Evolutionary conservation across 2,797 vertebrate species (phyloP), one percentile per base, ranked within the genome.

Genomic region (Microchirus variegatus): DNA sequence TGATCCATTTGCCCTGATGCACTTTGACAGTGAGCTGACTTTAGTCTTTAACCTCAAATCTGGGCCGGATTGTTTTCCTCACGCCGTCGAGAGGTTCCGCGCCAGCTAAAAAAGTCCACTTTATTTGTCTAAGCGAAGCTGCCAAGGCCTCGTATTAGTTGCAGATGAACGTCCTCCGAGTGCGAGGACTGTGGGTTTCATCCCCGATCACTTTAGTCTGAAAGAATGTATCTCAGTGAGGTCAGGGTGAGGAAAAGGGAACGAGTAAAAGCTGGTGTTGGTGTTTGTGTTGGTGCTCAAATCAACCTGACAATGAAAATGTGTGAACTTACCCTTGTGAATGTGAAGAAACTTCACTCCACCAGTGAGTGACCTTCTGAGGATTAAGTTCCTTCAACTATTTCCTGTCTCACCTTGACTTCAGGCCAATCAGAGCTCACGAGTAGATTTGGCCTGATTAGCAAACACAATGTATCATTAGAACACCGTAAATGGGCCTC

Each of bases 381-480:
- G 40, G 63, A 69, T 71, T 56, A 65, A 60, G 56, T 62, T 51
- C 36, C 31, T 67, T 47, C 7, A 63, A 48, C 17, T 46, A 50
- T 68, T 68, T 31, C 31, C 31, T 31, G 31, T 7, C 31, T 66
- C 43, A 53, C 56, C 18, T 50, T 66, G 64, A 67, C 43, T 66
- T 55, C 15, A 4, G 50, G 63, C 66, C 54, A 68, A 60, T 64
- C 17, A 70, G 22, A 62, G 35, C 36, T n/a, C 36, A 53, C 42
- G 16, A 41, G 41, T 14, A 16, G 11, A 52, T n/a, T 54, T 0
- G 0, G 2, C 16, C n/a, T 46, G n/a, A n/a, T n/a, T n/a, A n/a
- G n/a, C n/a, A n/a, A n/a, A n/a, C n/a, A n/a, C n/a, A n/a, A n/a
- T n/a, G n/a, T n/a, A n/a, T n/a, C n/a, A n/a, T n/a, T n/a, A n/a